Conservation (phyloP, 2,888 invertebrate species). For the Myopa tessellatipennis region DNA sequence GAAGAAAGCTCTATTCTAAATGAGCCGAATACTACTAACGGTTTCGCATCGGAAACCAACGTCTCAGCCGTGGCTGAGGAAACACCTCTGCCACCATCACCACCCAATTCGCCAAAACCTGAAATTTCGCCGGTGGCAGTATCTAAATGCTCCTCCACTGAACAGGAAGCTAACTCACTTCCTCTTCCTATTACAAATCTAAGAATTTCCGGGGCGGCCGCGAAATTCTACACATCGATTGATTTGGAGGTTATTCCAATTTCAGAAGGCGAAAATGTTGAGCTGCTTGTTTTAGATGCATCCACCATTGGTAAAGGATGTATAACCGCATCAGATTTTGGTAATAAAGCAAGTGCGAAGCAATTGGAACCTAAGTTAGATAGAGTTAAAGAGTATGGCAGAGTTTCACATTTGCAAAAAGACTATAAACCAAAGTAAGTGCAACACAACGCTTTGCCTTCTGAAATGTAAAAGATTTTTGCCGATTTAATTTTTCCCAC, state of each 20-base stretch:
- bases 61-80: constrained; percentile 17
- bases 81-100: constrained; percentile 32
- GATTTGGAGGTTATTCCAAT: constrained; percentile 52
- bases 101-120: constrained; percentile 36
- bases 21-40: not conserved
- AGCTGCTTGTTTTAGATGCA: constrained; percentile 50
- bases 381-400: constrained; percentile 47
- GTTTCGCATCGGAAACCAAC: not conserved
- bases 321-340: constrained; percentile 50
- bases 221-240: constrained; percentile 43
- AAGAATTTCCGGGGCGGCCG: not conserved
- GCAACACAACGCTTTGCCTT: not conserved
- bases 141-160: too few species aligned
- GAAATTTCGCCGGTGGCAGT: too few species aligned
- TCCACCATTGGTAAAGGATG: constrained; percentile 48
- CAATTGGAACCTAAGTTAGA: constrained; percentile 46
- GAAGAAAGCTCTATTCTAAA: constrained; percentile 41
- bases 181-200: constrained; percentile 12
- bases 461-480: not conserved
- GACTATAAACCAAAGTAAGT: constrained; percentile 52
- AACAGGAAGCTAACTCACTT: not conserved
- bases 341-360: constrained; percentile 42
- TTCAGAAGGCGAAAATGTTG: constrained; percentile 46
- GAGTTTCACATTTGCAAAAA: constrained; percentile 33
- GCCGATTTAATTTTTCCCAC: not conserved